A percentile compares a stretch with the other conserved stretches of the same genome.
phyloP scores from a whole-genome alignment of 2,113 vertebrate genomes.

The Accipiter virgatus region DNA sequence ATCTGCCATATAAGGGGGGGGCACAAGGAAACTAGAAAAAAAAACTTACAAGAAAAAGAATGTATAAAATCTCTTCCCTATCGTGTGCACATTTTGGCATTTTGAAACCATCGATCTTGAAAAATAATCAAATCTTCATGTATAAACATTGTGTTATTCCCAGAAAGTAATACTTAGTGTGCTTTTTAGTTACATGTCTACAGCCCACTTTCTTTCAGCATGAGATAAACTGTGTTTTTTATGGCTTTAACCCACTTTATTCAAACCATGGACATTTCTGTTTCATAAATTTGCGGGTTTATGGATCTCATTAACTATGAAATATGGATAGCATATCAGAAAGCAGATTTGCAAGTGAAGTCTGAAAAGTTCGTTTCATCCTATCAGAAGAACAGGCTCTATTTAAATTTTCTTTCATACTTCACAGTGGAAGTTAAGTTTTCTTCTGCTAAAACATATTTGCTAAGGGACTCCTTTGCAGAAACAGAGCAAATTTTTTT shows the following conservation, averaged over 20 bases:
- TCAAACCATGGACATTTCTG: background rate
- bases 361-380: background rate
- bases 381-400: background rate
- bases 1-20: slow-evolving; percentile 34
- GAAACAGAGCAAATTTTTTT: background rate
- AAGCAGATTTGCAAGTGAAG: slow-evolving; percentile 5
- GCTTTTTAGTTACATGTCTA: background rate
- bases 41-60: background rate
- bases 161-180: background rate
- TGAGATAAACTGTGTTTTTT: background rate
- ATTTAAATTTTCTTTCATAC: background rate
- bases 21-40: background rate
- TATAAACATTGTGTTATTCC: slow-evolving; percentile 7
- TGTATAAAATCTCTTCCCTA: background rate
- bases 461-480: background rate
- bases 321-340: background rate
- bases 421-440: background rate
- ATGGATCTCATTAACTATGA: slow-evolving; percentile 10
- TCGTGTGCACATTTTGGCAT: background rate
- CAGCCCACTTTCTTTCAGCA: slow-evolving; percentile 9
- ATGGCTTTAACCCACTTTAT: slow-evolving; percentile 27
- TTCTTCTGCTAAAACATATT: background rate
- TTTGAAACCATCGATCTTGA: background rate
- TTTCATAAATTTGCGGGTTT: background rate
- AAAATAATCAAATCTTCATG: slow-evolving; percentile 43